Conservation (phyloP, 2,113 vertebrate species). For the Felis chaus region DNA sequence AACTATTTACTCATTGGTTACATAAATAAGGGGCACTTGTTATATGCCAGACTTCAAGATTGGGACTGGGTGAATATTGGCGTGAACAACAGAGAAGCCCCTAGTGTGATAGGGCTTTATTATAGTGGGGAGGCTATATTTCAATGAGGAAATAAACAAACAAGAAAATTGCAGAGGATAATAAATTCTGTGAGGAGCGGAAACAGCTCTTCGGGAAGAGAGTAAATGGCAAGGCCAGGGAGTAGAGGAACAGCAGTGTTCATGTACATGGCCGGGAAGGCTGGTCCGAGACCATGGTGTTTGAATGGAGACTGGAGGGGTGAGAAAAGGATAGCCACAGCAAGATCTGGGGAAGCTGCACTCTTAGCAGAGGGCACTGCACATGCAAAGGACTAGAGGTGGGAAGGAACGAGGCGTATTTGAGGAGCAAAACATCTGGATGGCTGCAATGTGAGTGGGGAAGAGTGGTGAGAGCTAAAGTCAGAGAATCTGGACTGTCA, state of each 20-base stretch:
- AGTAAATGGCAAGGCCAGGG: not conserved
- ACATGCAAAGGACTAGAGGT: not conserved
- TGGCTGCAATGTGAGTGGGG: not conserved
- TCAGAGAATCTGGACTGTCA: not conserved
- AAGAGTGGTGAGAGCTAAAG: not conserved
- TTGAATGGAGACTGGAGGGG: not conserved
- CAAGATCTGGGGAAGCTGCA: no score
- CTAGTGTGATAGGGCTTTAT: not conserved
- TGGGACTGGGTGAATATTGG: not conserved
- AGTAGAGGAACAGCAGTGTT: no score
- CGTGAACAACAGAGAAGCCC: not conserved
- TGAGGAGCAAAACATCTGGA: not conserved
- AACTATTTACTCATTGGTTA: not conserved
- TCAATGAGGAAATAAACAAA: not conserved
- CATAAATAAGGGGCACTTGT: not conserved
- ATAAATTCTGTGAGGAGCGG: not conserved
- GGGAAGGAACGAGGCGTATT: fast-evolving
- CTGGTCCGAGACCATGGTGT: fast-evolving
- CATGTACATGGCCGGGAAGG: not conserved
- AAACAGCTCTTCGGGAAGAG: not conserved
- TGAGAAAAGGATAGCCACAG: not conserved
- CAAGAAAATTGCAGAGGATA: not conserved
- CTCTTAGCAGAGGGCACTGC: not conserved
- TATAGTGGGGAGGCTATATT: not conserved
- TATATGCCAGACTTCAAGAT: not conserved